phyloP scores from a whole-genome alignment of 2,797 vertebrate genomes.

The Neosalanx taihuensis region DNA sequence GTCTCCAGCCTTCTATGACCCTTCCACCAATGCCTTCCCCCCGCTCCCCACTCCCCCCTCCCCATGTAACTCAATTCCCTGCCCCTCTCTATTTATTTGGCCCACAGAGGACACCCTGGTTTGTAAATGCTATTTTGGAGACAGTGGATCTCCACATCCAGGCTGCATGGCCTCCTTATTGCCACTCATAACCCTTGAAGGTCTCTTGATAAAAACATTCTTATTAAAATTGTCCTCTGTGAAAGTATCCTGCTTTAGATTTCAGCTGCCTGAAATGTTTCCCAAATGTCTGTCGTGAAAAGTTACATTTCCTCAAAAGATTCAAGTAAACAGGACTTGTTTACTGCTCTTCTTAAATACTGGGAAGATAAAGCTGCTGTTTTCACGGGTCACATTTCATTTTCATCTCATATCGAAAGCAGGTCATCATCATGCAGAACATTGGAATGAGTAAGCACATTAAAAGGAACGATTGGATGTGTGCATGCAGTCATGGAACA shows the following conservation, averaged over 20 bases:
- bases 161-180: constrained; percentile 7
- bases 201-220: not conserved
- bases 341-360: not conserved
- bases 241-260: not conserved
- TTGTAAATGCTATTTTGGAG: constrained; percentile 38
- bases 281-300: not conserved
- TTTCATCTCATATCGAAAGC: too few relatives aligned
- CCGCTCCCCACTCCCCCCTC: not conserved
- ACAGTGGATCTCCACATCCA: constrained; percentile 16
- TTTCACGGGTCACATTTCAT: not conserved
- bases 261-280: not conserved
- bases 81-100: constrained; percentile 1
- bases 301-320: not conserved
- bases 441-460: too few relatives aligned
- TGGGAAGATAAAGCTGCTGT: too few relatives aligned
- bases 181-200: not conserved
- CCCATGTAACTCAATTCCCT: constrained; percentile 1
- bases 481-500: too few relatives aligned
- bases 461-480: too few relatives aligned
- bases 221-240: not conserved
- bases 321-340: not conserved
- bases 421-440: too few relatives aligned
- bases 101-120: constrained; percentile 15
- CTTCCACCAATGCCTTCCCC: constrained; percentile 16
- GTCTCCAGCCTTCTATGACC: constrained; percentile 13